Evolutionary conservation across 1,140 invertebrate species (phyloP).

Genomic region (Gonatopus flavifemur): DNA sequence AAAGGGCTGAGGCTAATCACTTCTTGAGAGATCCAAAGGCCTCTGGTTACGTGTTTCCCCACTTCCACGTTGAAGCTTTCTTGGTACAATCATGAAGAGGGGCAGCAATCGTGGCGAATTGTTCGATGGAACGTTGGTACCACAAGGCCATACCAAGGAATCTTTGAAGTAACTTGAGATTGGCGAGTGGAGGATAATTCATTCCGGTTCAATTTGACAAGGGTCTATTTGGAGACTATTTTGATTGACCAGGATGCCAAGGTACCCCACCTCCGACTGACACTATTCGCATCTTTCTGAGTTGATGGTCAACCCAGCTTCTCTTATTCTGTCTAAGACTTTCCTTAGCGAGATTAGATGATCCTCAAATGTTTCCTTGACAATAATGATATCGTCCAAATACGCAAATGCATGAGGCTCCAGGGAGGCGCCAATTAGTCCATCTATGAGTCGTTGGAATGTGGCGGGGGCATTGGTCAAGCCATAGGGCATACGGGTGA

Average conservation of each 20-base stretch:
- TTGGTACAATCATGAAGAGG: constrained; percentile 19
- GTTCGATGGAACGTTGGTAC: constrained; percentile 43
- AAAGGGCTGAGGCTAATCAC: too few relatives aligned
- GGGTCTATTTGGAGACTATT: constrained; percentile 7
- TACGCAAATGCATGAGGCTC: constrained; percentile 30
- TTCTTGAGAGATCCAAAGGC: not conserved
- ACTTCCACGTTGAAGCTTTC: not conserved
- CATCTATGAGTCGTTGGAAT: not conserved
- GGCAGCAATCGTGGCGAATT: constrained; percentile 33
- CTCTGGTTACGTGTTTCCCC: not conserved
- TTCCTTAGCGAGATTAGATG: too few relatives aligned
- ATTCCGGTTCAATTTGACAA: not conserved
- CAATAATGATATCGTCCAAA: constrained; percentile 34
- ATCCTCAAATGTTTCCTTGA: too few relatives aligned
- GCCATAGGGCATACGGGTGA: too few relatives aligned
- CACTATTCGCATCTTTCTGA: constrained; percentile 2
- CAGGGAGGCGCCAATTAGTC: constrained; percentile 27
- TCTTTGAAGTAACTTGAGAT: constrained; percentile 12
- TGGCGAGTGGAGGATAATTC: constrained; percentile 21
- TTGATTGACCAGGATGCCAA: constrained; percentile 10
- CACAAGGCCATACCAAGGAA: constrained; percentile 36
- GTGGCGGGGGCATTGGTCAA: not conserved
- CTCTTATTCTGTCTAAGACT: too few relatives aligned
- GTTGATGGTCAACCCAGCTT: too few relatives aligned
- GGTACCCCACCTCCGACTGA: not conserved